Evolutionary conservation across 2,797 vertebrate species (phyloP), one percentile per base, ranked within the genome.

Genomic region (Paratrypauchen microcephalus): DNA sequence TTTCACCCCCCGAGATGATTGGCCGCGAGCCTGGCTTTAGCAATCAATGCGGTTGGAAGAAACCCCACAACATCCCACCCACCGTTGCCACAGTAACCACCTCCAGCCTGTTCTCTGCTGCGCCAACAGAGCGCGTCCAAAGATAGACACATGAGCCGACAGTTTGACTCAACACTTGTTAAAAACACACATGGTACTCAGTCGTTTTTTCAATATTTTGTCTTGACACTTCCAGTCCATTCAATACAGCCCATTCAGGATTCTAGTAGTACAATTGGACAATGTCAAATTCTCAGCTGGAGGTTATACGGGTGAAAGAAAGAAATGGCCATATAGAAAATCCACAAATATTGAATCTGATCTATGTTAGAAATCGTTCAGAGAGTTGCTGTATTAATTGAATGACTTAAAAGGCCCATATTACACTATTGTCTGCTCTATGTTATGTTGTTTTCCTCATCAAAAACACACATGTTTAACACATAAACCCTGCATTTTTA

Each of bases 51-150:
- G 19, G 58, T 69, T 75, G 70, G 77, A 81, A 81, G 80, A 55
- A 55, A 55, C 64, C 65, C 36, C 54, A 76, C 28, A 48, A 61
- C 16, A 64, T 72, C 68, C 77, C 48, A 32, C 73, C 75, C 69
- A 23, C 69, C 57, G 83, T 89, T 85, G 72, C 87, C 70, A 75
- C 71, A 70, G 83, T 75, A 90, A 92, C 89, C 60, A 36, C 65
- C 54, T 83, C 77, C 61, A 73, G 77, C 64, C 56, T 75, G 69
- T 56, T 79, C 58, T 21, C 45, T 62, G 60, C 77, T 66, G 73
- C 75, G 32, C 64, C 58, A 61, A 57, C 32, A 58, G 64, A 69
- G 71, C 23, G 45, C 24, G 18, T 41, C 63, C 23, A 45, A 30
- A 74, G 19, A 78, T 30, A 47, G 56, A 72, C 8, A 71, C 67